Conservation (phyloP, 2,888 invertebrate genomes). For the Agriopis leucophaearia region DNA sequence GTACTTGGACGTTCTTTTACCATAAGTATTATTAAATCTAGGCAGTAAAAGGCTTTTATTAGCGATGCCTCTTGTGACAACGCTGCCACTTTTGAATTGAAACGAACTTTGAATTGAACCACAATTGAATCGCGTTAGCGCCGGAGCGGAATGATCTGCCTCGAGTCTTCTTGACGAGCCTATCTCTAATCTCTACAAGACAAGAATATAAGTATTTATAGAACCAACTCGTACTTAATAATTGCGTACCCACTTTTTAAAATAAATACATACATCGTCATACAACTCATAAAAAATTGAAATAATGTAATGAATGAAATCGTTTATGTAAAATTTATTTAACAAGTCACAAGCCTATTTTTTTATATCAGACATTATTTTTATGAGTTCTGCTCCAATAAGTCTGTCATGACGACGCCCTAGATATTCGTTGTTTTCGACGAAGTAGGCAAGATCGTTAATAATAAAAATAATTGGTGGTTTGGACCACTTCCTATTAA, state of each 20-base stretch:
- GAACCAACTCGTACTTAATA: too few species aligned
- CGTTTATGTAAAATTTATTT: conserved; percentile 23
- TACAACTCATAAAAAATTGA: background rate
- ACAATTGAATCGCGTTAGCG: conserved; percentile 11
- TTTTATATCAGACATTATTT: conserved; percentile 20
- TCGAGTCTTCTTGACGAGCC: background rate
- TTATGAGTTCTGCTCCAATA: conserved; percentile 24
- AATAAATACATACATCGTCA: background rate
- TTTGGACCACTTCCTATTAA: conserved; percentile 30
- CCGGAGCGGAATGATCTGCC: conserved; percentile 9
- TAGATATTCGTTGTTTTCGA: conserved; percentile 30
- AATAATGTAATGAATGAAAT: conserved; percentile 1
- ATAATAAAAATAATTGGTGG: conserved; percentile 31
- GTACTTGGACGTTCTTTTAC: too few species aligned
- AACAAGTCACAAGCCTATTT: conserved; percentile 10
- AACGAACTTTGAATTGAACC: too few species aligned
- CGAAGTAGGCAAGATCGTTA: conserved; percentile 23
- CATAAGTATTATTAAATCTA: too few species aligned
- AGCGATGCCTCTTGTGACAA: too few species aligned
- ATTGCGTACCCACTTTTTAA: too few species aligned
- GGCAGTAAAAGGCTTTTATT: too few species aligned
- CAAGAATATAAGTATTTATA: too few species aligned
- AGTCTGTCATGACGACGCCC: conserved; percentile 28
- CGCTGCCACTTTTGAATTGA: too few species aligned
- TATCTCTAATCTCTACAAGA: background rate